phyloP scores from a whole-genome alignment of 2,888 invertebrate species.

The Notodonta dromedarius region DNA sequence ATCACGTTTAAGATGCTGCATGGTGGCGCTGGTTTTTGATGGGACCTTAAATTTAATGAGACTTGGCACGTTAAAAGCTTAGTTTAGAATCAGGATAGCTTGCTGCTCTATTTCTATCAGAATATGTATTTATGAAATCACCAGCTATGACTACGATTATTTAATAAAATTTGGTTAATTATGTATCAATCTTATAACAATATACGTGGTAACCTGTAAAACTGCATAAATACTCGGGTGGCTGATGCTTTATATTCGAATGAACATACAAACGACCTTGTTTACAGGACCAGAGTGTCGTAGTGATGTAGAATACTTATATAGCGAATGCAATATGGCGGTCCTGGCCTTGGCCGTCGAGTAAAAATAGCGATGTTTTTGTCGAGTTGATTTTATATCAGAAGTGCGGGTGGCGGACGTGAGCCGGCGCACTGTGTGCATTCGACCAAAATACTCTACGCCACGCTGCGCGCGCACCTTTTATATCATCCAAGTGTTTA shows the following conservation, averaged over 20 bases:
- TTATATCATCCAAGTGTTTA: slow-evolving; percentile 28
- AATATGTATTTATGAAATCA: too few species aligned
- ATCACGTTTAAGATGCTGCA: too few species aligned
- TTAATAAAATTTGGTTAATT: not conserved
- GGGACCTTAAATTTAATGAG: too few species aligned
- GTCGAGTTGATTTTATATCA: slow-evolving; percentile 73
- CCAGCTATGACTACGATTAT: too few species aligned
- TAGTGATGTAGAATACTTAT: slow-evolving; percentile 44
- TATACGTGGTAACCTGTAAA: not conserved
- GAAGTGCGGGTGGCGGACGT: slow-evolving; percentile 51
- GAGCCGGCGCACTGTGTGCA: slow-evolving; percentile 34
- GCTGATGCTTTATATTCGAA: slow-evolving; percentile 10
- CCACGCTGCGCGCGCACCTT: slow-evolving; percentile 25
- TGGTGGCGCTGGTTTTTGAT: too few species aligned
- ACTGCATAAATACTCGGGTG: not conserved
- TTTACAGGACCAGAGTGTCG: slow-evolving; percentile 66
- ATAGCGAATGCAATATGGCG: slow-evolving; percentile 75
- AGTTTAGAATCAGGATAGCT: too few species aligned
- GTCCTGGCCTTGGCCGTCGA: slow-evolving; percentile 70
- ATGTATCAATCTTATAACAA: not conserved
- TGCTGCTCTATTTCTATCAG: too few species aligned
- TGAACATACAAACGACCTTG: slow-evolving; percentile 56
- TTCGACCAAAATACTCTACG: slow-evolving; percentile 36
- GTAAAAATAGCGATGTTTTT: slow-evolving; percentile 81
- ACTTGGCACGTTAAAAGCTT: too few species aligned